Evolutionary conservation across 1,140 invertebrate species (phyloP), one percentile per base, ranked within the genome.

Genomic region (Brachystomella parvula): DNA sequence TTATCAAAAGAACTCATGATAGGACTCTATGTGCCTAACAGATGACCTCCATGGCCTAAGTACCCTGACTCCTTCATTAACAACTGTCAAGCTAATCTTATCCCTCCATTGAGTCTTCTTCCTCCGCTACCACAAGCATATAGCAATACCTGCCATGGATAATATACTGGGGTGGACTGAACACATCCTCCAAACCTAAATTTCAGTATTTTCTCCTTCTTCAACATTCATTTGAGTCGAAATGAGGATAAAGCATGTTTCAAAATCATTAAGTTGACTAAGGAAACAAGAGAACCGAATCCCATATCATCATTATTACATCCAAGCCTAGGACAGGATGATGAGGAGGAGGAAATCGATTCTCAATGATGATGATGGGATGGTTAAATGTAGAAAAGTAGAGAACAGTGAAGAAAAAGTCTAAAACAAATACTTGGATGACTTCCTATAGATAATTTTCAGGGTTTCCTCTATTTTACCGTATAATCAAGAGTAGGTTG

Each of bases 321-420:
- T n/a, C n/a, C n/a, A n/a, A n/a, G n/a, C n/a, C n/a, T n/a, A n/a
- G n/a, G n/a, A n/a, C n/a, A 26, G 49, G 49, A 53, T 6, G 49
- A 17, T 57, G 53, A 57, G 24, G 9, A 6, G 12, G 24, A 60
- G 58, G 58, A 60, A 60, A 29, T 60, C 58, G 31, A 60, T 60
- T 26, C 6, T 24, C 49, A 53, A 26, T 53, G 24, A 53, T 53
- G n/a, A 56, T 6, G 49, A 56, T 12, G 21, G 49, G 26, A 39
- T 6, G 35, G 35, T 6, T 39, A 39, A 6, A 39, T 17, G 26
- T 31, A 6, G 29, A 17, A 53, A 24, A 53, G 24, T 24, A 6
- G 6, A 53, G 17, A 59, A 17, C 3, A 59, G 17, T 15, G 28
- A 32, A 21, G 17, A 31, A 12, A 9, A 6, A 9, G 26, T 15